Evolutionary conservation across 2,888 invertebrate species (phyloP), one percentile per base, ranked within the genome.

Genomic region (Acanthosepion esculentum): DNA sequence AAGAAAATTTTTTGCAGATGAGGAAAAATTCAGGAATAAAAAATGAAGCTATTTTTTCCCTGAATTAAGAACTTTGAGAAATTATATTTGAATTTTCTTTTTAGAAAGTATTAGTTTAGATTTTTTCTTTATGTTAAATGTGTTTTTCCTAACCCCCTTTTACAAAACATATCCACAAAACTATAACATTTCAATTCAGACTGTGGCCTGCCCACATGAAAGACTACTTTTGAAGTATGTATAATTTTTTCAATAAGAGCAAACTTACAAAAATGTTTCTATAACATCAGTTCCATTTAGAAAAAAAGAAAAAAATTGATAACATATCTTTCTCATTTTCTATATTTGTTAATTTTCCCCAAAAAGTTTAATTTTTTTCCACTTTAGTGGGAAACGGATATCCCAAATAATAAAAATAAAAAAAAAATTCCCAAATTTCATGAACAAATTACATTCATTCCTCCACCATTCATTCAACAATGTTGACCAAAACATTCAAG

Each of bases 151-250:
- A 29, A 12, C 78, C n/a, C 78, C 78, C n/a, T 64, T 78, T n/a
- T 78, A 78, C 78, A 78, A 78, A 78, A 78, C 78, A 78, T 78
- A 78, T 78, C 78, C 78, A 78, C 78, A 78, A 78, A 78, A 78
- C 78, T 78, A 78, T 78, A n/a, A 78, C n/a, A 78, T 64, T 64
- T n/a, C n/a, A 78, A n/a, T 78, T 78, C 78, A 78, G 78, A 78
- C 78, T 78, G 78, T 78, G 78, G 78, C 8, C 78, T n/a, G 78
- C n/a, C 78, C 78, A 78, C 78, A 78, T 78, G 78, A 78, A 78
- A 78, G 78, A 78, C 78, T 78, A 78, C 78, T 78, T 78, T 78
- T 78, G 78, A 78, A 78, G 78, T 78, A 78, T 78, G 78, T 78
- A 78, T 78, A 78, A 64, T 64, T 64, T 64, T 64, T 64, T 64